Percentiles rank a stretch among this genome's conserved stretches.
Conservation (phyloP, 1,140 invertebrate genomes). For the Maconellicoccus hirsutus region DNA sequence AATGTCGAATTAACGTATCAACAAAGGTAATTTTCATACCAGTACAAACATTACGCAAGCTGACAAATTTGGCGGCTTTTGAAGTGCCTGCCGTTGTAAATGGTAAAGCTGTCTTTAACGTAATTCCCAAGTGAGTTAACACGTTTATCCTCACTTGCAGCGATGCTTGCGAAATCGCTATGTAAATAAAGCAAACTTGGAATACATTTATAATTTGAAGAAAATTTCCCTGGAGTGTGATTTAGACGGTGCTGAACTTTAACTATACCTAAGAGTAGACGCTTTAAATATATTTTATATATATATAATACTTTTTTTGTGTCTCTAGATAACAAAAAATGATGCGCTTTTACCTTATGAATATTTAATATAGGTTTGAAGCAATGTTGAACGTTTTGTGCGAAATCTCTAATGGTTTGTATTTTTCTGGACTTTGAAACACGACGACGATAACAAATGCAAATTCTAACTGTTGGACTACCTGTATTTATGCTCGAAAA, state of each 20-base stretch:
- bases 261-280: constrained; percentile 13
- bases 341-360: constrained; percentile 17
- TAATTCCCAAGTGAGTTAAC: constrained; percentile 17
- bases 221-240: constrained; percentile 20
- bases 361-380: constrained; percentile 11
- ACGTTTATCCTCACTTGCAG: constrained; percentile 10
- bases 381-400: background rate
- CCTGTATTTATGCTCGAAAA: too few relatives aligned
- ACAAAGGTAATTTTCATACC: background rate
- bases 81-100: constrained; percentile 9
- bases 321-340: constrained; percentile 17
- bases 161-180: constrained; percentile 11
- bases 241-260: constrained; percentile 20
- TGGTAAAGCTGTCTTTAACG: constrained; percentile 19
- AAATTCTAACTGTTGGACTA: background rate
- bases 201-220: constrained; percentile 23
- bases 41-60: background rate
- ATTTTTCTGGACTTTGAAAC: background rate
- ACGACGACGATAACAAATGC: background rate
- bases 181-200: constrained; percentile 20
- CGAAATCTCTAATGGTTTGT: background rate
- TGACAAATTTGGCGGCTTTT: constrained; percentile 18
- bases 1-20: constrained; percentile 9
- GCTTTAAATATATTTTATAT: constrained; percentile 21
- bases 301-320: background rate